Percentiles rank a stretch among this genome's conserved stretches.
Evolutionary conservation across 1,140 invertebrate species (phyloP).

Genomic region (Caenorhabditis inopinata): DNA sequence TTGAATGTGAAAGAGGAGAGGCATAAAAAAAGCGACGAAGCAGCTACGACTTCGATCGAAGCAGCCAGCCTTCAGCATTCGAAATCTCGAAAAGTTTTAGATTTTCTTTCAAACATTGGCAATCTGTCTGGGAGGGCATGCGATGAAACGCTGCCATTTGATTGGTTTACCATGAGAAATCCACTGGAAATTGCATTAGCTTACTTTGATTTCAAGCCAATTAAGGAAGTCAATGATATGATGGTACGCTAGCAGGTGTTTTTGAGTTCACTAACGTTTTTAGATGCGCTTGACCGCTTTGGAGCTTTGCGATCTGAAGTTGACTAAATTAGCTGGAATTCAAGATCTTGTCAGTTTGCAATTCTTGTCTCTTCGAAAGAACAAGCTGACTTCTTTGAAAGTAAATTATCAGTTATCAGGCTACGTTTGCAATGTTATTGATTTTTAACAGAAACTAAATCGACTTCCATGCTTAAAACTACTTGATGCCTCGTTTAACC

Average conservation of each 20-base stretch:
- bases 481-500: not conserved
- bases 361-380: not conserved
- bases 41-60: not conserved
- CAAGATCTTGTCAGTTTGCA: constrained; percentile 6
- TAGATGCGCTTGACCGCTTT: not conserved
- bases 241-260: too few relatives aligned
- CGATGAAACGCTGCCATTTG: constrained; percentile 7
- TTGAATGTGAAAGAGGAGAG: constrained; percentile 10
- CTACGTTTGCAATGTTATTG: too few relatives aligned
- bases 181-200: not conserved
- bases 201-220: constrained; percentile 17
- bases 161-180: constrained; percentile 15
- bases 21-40: not conserved
- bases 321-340: not conserved
- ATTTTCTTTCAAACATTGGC: not conserved
- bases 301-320: not conserved
- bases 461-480: not conserved
- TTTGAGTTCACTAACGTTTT: too few relatives aligned
- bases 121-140: constrained; percentile 1
- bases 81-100: not conserved
- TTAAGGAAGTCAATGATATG: constrained; percentile 7
- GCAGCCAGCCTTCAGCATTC: not conserved
- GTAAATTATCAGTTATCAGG: too few relatives aligned
- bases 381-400: constrained; percentile 4
- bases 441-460: not conserved